phyloP scores from a whole-genome alignment of 2,113 vertebrate genomes.

The Macrotis lagotis region DNA sequence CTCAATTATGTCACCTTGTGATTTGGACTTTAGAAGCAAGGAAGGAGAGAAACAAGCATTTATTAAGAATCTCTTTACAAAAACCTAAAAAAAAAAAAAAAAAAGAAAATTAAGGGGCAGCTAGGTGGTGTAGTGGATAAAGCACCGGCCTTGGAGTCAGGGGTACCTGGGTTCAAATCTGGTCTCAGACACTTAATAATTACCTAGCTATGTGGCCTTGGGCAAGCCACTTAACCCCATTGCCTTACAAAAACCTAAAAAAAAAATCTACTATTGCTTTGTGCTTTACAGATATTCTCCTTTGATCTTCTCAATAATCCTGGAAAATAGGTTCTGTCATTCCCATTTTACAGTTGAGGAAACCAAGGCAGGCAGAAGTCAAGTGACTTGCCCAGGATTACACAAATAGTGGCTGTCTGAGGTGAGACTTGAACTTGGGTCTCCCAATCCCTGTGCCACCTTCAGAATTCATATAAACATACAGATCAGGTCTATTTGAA shows the following conservation, averaged over 20 bases:
- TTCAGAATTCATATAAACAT: background rate
- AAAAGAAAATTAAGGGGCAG: too few relatives aligned
- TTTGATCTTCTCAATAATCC: background rate
- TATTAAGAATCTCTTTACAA: too few relatives aligned
- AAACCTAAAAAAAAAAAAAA: too few relatives aligned
- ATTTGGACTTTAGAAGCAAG: background rate
- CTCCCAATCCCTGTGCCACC: background rate
- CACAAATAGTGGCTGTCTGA: background rate
- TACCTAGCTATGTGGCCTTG: too few relatives aligned
- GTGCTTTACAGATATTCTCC: background rate
- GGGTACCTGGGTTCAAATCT: too few relatives aligned
- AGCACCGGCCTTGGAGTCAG: too few relatives aligned
- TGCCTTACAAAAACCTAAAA: too few relatives aligned
- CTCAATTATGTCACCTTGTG: background rate
- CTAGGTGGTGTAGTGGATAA: too few relatives aligned
- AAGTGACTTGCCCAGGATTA: background rate
- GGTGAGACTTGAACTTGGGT: background rate
- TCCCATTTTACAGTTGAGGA: background rate
- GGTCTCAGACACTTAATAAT: too few relatives aligned
- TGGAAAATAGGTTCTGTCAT: background rate
- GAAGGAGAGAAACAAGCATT: background rate
- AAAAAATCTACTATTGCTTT: too few relatives aligned
- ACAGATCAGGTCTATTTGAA: background rate
- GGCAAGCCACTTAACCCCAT: too few relatives aligned
- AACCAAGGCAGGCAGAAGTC: background rate